Evolutionary conservation across 2,888 invertebrate genomes (phyloP), one percentile per base, ranked within the genome.

Genomic region (Mesoligia furuncula): DNA sequence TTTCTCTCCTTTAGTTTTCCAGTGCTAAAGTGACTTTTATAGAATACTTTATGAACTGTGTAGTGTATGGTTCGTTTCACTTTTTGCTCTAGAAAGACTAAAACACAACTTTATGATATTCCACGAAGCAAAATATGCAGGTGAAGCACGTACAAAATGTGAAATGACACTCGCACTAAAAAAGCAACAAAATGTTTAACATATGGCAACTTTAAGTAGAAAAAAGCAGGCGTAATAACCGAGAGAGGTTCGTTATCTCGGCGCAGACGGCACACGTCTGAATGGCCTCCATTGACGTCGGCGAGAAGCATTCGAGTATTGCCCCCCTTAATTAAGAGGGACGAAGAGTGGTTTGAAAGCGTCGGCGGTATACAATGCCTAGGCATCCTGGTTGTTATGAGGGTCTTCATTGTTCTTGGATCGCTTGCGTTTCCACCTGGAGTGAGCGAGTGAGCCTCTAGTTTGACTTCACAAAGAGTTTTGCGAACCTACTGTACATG

Each of bases 311-410:
- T 94, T 93, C 90, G 92, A 94, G 94, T 91, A 94, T 94, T 92
- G 91, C 94, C 93, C 93, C 94, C 94, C 95, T 95, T 96, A 96
- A 96, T 96, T 96, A 96, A 95, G 93, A 93, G 94, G 90, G 92
- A 92, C 92, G 93, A 90, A 84, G 95, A 95, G 96, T 95, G 94
- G 95, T 95, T 93, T 95, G 93, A 88, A 93, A 93, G 92, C 92
- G 91, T 90, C 86, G 89, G 89, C 87, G 81, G 85, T 83, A 88
- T 85, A 94, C 95, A 93, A 93, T 93, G 92, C 92, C 91, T 89
- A 90, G 91, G 90, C 90, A 91, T 92, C 90, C 91, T 88, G 90
- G 86, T 75, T 87, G 88, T 89, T 93, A 93, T 89, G 90, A 93
- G 92, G 91, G 92, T 91, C 83, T 89, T 90, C 89, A 95, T 95